Evolutionary conservation across 2,888 invertebrate species (phyloP), one percentile per base, ranked within the genome.

Genomic region (Rhimphoctona megacephalus): DNA sequence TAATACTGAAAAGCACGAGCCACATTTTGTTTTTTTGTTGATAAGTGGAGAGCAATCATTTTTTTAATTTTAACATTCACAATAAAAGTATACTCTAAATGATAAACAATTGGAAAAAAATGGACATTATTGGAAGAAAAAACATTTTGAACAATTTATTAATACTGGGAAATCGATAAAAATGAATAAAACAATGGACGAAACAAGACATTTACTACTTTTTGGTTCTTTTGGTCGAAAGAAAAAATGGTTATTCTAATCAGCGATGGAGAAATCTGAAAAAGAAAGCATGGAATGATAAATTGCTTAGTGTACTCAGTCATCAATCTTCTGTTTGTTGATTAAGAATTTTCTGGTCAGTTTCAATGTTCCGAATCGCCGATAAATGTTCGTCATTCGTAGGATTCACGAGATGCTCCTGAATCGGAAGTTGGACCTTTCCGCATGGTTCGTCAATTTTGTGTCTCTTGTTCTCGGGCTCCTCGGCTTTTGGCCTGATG

Each of bases 401-500:
- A 8, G 22, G 9, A 67, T 67, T 36, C 5, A 14, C n/a, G 36
- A 22, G n/a, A 1, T 33, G 17, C 6, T 46, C n/a, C 49, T 73
- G 49, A n/a, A 52, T 33, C 52, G 52, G 72, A 54, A 54, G 36
- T 54, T 73, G n/a, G 39, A 39, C 8, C 30, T 61, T 30, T 67
- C 14, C 19, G 17, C 19, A 25, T 17, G 11, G 14, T 30, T 81
- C 70, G 8, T 19, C 52, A 14, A 70, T 39, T n/a, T 43, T 87
- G 1, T 11, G 25, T n/a, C 57, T 70, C 49, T 80, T 85, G 43
- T 11, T 67, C 39, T 52, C 66, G 14, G 79, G 69, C 25, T 81
- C 73, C 30, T 22, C 49, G 17, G 25, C 6, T 8, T 49, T 33
- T 7, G 57, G 33, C 8, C 14, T 72, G 30, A n/a, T 36, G 54